Evolutionary conservation across 2,113 vertebrate species (phyloP), one percentile per base, ranked within the genome.

Genomic region (Bubalus kerabau): DNA sequence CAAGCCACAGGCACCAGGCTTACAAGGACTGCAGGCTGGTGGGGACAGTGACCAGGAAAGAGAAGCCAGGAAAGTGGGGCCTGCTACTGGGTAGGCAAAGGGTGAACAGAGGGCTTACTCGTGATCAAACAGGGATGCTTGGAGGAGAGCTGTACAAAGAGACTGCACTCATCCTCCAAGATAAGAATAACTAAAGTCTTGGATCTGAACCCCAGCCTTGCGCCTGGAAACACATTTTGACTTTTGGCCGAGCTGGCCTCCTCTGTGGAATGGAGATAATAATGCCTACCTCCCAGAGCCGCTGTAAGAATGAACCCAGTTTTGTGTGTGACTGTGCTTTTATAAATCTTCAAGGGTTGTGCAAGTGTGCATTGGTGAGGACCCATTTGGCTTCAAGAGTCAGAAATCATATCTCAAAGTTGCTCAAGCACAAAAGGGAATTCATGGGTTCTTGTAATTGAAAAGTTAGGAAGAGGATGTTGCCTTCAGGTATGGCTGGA

Each of bases 331-430:
- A 59, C 40, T 32, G 15, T 30, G 12, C 54, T 82, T 85, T 84
- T 48, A 57, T 48, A 94, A 54, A 48, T 21, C 48, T 82, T 59
- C 36, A 86, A 46, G 48, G 2, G 52, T n/a, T 40, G 8, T 46
- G 80, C 59, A 74, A 30, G 32, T 59, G 32, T 56, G 11, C 30
- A 16, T 43, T 56, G 64, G 26, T 26, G 48, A 59, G 12, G 54
- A 59, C 4, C n/a, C 50, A 26, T 24, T 74, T 95, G 80, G 80
- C 43, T 87, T 64, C 21, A 43, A 86, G 32, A 7, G 48, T 57
- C 82, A 96, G 89, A 91, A 96, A 85, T 57, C 57, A 40, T 56
- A 81, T 21, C 52, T 95, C 81, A 57, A 71, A 81, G 19, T 74
- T n/a, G 40, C 32, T 91, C 50, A 36, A 5, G 81, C 60, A 50